Evolutionary conservation across 2,888 invertebrate species (phyloP).

Genomic region (Palloptera scutellata): DNA sequence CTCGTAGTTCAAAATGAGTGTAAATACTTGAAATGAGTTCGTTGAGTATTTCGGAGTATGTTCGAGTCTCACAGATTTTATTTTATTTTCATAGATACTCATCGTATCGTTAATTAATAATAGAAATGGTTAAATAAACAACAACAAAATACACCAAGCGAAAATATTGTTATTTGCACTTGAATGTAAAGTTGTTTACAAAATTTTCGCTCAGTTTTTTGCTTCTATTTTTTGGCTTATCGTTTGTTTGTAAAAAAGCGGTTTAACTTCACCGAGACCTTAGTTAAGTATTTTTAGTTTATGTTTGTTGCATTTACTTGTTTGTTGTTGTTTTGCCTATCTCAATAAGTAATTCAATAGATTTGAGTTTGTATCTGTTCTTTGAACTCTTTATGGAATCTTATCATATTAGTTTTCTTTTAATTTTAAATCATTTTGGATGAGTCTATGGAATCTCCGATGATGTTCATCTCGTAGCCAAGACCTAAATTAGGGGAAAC

Average conservation of each 20-base stretch:
- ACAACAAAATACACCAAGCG: background rate
- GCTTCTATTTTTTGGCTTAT: background rate
- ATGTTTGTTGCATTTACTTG: background rate
- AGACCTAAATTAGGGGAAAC: no score
- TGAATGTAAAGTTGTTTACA: background rate
- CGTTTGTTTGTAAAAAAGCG: conserved; percentile 17
- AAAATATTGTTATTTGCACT: background rate
- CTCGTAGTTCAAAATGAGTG: no score
- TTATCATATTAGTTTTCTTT: no score
- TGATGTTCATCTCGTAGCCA: no score
- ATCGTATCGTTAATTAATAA: background rate
- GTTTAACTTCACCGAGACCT: conserved; percentile 34
- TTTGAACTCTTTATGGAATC: no score
- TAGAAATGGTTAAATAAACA: background rate
- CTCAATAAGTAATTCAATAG: background rate
- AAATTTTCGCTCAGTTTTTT: background rate
- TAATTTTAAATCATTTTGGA: no score
- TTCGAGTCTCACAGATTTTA: no score
- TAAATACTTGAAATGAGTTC: no score
- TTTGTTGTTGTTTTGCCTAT: background rate
- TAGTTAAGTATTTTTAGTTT: background rate
- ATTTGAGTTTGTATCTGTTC: background rate
- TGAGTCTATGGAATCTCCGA: no score
- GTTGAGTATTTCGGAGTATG: no score
- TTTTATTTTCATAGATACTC: no score